These are phyloP conservation scores for Timema cristinae DNA, from an alignment of 2,888 invertebrate species.

Conservation along the genomic window DNA sequence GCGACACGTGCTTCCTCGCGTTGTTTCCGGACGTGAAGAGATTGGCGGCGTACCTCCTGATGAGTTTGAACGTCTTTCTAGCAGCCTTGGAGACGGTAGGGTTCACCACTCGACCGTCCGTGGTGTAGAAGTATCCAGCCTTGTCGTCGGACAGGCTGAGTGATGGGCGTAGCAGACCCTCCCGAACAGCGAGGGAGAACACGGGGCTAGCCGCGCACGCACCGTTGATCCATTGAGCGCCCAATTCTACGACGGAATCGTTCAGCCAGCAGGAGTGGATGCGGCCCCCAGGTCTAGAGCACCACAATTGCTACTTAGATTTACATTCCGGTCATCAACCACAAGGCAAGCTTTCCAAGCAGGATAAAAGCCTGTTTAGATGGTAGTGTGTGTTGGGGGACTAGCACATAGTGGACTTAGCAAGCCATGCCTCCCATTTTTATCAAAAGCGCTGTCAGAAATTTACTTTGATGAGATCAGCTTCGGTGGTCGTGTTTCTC, in stretches of 20 bases:
- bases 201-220: slow-evolving; percentile 68
- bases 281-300: slow-evolving; percentile 65
- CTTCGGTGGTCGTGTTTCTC: too few species aligned
- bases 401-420: too few species aligned
- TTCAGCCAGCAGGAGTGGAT: slow-evolving; percentile 75
- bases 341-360: not conserved
- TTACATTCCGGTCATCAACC: too few species aligned
- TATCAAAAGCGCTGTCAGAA: too few species aligned
- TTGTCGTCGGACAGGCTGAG: slow-evolving; percentile 52
- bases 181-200: slow-evolving; percentile 65
- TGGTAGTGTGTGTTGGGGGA: not conserved
- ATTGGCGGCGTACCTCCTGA: slow-evolving; percentile 62
- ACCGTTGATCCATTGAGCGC: slow-evolving; percentile 69
- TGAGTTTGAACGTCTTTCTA: slow-evolving; percentile 62
- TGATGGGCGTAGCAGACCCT: slow-evolving; percentile 60
- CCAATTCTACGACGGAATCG: slow-evolving; percentile 72
- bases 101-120: slow-evolving; percentile 65
- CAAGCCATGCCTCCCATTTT: too few species aligned
- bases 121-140: slow-evolving; percentile 63
- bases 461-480: too few species aligned
- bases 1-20: slow-evolving; percentile 39
- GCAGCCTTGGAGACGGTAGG: slow-evolving; percentile 60
- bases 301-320: not conserved
- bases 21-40: slow-evolving; percentile 47
- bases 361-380: not conserved